Base-by-base conservation (phyloP, 2,797 vertebrate species). In the Halcyon badia region DNA sequence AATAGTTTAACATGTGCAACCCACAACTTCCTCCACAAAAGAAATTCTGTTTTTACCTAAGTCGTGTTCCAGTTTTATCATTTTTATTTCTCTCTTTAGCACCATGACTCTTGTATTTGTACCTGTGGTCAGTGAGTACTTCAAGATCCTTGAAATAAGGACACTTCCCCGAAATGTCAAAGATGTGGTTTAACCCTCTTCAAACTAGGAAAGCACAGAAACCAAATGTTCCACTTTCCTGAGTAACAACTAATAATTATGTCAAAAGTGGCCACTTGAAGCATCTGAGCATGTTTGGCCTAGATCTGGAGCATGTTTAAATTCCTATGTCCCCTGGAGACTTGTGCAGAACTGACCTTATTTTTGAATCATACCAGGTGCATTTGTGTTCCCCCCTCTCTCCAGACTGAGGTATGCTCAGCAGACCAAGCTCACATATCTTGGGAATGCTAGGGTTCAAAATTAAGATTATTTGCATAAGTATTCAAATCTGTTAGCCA, bases 261-360 rank as follows among this genome's bases (percentile, higher is more conserved):
- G 2, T 35, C 58, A 80, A 46, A 76, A 69, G 11, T 44, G 11
- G 15, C 1, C 26, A 28, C 5, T 82, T 72, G 30, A n/a, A 92
- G 8, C 2, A 1, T 52, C 33, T 65, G 49, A 51, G 15, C 33
- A n/a, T 0, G 0, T 18, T 28, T 7, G 7, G 11, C 12, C 9
- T 37, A 37, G 16, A 6, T 39, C 20, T 41, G 41, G 11, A 81
- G 14, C 26, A 7, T 24, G 7, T 1, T 5, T 56, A 48, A 28
- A 14, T 35, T 83, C 41, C 11, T 64, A 6, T 42, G 14, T 42
- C 22, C 28, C 8, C 4, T 19, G 42, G 20, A 68, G 17, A 20
- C 7, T 24, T 73, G 25, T 57, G 14, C 21, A 76, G 58, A 82
- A 44, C 37, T 54, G 24, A 72, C 20, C 33, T 69, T 76, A 11